Base-by-base conservation (phyloP, 1,140 invertebrate genomes). In the Branchinecta lindahli region DNA sequence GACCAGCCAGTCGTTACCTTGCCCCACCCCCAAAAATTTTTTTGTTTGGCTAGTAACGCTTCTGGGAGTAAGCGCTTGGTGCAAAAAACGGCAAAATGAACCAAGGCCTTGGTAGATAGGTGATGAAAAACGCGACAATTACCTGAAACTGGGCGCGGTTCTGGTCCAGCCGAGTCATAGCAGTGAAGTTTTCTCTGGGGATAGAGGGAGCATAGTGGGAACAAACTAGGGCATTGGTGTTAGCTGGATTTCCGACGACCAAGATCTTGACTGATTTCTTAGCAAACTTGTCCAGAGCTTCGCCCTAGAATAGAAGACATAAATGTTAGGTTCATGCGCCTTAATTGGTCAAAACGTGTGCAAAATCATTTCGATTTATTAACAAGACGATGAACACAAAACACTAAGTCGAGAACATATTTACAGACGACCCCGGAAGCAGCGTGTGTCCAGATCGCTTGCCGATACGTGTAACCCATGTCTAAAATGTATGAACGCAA, bases 241-340 rank as follows among this genome's bases (percentile, higher is more conserved):
- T 99, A 0, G 97, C 97, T 67, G 97, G 97, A 80, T 99, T 99
- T 47, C 97, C 97, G 76, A 99, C 96, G 66, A 99, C 96, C 18
- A 99, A 81, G 20, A 96, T 90, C 81, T 97, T 98, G 18, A 97
- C 92, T 77, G 88, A 88, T 77, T 98, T 98, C 74, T 91, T 92
- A 2, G 96, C 93, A 79, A 86, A 86, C 79, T 94, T 87, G 73
- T 98, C 90, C 0, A 99, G 78, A 12, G 96, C 94, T 77, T 93
- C 85, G 15, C 96, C 97, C 82, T 80, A 72, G 18, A 74, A 74
- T 47, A 70, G 45, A 69, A 46, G 68, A 12, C n/a, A n/a, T n/a
- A n/a, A n/a, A n/a, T n/a, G n/a, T 15, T 21, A 69, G 45, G n/a
- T n/a, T n/a, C n/a, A n/a, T n/a, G n/a, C n/a, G n/a, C n/a, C n/a